phyloP scores from a whole-genome alignment of 2,888 invertebrate genomes.

The Torymus texanus region DNA sequence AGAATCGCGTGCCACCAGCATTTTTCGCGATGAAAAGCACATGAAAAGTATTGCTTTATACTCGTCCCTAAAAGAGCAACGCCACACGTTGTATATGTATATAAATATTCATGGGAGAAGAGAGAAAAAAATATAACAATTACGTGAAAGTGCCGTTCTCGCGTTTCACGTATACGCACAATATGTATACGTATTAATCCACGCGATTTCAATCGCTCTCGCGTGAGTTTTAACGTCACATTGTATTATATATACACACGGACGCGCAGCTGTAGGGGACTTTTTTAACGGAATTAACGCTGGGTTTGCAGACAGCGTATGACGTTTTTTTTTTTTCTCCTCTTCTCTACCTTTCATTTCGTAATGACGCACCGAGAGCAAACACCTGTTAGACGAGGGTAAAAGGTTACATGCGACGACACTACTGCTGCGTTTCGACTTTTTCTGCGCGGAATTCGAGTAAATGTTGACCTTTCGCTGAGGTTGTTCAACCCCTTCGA shows the following conservation, averaged over 20 bases:
- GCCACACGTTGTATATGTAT: background rate
- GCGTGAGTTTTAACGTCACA: too few relatives aligned
- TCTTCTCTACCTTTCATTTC: constrained; percentile 3
- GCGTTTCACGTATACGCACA: too few relatives aligned
- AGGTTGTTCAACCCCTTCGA: too few relatives aligned
- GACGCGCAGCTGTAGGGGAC: too few relatives aligned
- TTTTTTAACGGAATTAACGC: too few relatives aligned
- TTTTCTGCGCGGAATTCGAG: background rate
- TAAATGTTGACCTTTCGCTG: background rate
- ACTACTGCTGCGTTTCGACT: background rate
- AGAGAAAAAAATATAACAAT: too few relatives aligned
- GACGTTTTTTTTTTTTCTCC: too few relatives aligned
- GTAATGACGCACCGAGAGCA: constrained; percentile 9
- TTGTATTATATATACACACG: too few relatives aligned
- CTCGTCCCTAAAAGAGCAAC: background rate
- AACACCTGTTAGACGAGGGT: background rate
- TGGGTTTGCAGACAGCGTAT: too few relatives aligned
- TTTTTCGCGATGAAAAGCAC: background rate
- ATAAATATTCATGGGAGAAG: too few relatives aligned
- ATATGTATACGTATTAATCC: background rate
- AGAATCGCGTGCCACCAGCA: background rate
- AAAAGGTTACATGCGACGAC: too few relatives aligned
- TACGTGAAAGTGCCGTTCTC: too few relatives aligned
- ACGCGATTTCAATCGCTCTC: background rate
- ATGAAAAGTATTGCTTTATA: background rate